Percentiles rank a stretch among this genome's conserved stretches.
These are phyloP conservation scores for Atrina japonica DNA, from an alignment of 2,888 invertebrate genomes.

Conservation along the genomic window DNA sequence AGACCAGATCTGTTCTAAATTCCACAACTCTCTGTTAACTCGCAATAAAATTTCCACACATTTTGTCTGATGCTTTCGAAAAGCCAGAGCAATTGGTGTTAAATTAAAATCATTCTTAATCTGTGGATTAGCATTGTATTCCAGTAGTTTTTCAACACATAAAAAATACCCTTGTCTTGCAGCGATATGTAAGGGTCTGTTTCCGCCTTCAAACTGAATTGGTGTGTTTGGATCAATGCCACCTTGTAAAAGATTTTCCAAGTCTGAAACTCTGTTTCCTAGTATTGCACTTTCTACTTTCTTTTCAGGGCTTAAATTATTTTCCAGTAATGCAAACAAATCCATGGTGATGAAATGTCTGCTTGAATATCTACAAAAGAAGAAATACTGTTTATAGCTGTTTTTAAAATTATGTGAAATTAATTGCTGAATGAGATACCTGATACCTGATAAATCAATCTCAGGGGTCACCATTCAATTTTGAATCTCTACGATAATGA, in stretches of 20 bases:
- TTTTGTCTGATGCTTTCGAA: slow-evolving; percentile 38
- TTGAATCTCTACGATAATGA: too few species aligned
- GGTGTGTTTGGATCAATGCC: slow-evolving; percentile 50
- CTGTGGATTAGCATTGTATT: slow-evolving; percentile 49
- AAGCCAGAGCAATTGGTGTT: slow-evolving; percentile 49
- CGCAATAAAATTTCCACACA: slow-evolving; percentile 47
- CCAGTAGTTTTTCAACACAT: slow-evolving; percentile 46
- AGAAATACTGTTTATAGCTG: too few species aligned
- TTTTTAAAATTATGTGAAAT: too few species aligned
- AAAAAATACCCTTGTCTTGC: slow-evolving; percentile 40
- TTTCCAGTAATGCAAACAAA: slow-evolving; percentile 31
- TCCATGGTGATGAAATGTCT: too few species aligned
- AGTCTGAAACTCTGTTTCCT: slow-evolving; percentile 43
- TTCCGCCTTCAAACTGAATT: slow-evolving; percentile 56
- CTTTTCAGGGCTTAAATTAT: slow-evolving; percentile 41
- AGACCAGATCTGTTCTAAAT: slow-evolving; percentile 51
- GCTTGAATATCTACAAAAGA: too few species aligned
- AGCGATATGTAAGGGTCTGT: slow-evolving; percentile 59
- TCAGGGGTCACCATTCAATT: too few species aligned
- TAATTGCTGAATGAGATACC: too few species aligned
- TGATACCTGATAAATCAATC: too few species aligned
- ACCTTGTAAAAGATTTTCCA: slow-evolving; percentile 50
- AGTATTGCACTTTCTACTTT: slow-evolving; percentile 53
- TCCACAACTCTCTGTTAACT: slow-evolving; percentile 31
- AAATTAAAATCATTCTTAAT: slow-evolving; percentile 50